phyloP scores from a whole-genome alignment of 2,113 vertebrate species.

The Mobula birostris region DNA sequence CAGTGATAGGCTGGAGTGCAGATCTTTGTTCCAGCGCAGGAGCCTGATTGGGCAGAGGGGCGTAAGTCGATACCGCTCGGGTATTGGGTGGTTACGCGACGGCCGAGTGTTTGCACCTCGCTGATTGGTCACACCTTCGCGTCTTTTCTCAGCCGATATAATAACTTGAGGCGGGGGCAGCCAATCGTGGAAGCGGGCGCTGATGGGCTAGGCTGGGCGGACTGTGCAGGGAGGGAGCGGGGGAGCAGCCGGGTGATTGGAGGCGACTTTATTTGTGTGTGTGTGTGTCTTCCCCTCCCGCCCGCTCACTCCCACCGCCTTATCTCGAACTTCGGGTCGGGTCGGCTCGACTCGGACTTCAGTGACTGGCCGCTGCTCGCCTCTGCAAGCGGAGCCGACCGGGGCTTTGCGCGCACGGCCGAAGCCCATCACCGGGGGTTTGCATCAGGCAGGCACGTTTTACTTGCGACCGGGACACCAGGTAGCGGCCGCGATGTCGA shows the following conservation, averaged over 20 bases:
- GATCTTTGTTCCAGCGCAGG: background rate
- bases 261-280: background rate
- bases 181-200: background rate
- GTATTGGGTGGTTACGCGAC: background rate
- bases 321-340: background rate
- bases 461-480: background rate
- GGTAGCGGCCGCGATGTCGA: conserved; percentile 63
- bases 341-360: background rate
- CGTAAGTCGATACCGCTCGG: background rate
- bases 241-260: background rate
- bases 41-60: background rate
- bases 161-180: background rate
- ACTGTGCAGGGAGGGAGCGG: background rate
- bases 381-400: too few relatives aligned
- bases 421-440: background rate
- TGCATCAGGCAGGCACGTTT: background rate
- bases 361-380: too few relatives aligned
- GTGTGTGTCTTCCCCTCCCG: too few relatives aligned
- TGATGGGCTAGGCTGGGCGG: background rate
- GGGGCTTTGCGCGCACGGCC: background rate
- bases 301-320: too few relatives aligned
- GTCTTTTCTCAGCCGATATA: background rate
- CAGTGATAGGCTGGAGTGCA: background rate
- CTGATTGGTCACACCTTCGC: background rate
- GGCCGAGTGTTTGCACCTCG: background rate